phyloP scores from a whole-genome alignment of 2,797 vertebrate species.

The Chelidonichthys spinosus region DNA sequence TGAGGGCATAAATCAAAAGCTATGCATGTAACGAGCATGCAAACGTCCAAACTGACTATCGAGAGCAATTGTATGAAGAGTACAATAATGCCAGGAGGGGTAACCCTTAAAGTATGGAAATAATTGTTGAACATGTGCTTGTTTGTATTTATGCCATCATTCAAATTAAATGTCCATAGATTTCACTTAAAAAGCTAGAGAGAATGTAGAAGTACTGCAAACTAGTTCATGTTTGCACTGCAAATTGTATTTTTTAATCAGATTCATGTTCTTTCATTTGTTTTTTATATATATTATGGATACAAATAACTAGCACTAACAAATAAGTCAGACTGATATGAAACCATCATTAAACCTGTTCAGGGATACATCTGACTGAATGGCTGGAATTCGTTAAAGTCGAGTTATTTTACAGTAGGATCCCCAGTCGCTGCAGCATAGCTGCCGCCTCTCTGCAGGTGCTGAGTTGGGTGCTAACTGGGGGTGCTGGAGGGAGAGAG shows the following conservation, averaged over 20 bases:
- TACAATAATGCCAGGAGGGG: no score
- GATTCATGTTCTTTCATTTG: neutral
- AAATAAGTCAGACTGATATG: neutral
- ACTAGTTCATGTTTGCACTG: neutral
- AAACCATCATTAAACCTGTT: conserved; percentile 26
- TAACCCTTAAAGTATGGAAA: no score
- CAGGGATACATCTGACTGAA: conserved; percentile 7
- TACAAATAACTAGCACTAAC: neutral
- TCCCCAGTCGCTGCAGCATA: no score
- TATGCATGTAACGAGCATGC: no score
- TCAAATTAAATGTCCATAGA: neutral
- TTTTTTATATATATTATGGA: neutral
- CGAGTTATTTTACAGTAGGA: no score
- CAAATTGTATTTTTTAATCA: neutral
- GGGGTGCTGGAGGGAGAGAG: conserved; percentile 5
- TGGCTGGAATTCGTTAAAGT: neutral
- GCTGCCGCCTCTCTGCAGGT: no score
- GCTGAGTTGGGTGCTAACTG: neutral
- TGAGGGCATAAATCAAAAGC: no score
- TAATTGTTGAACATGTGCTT: neutral
- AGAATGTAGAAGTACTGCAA: neutral
- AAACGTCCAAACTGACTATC: no score
- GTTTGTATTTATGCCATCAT: neutral
- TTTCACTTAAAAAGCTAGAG: neutral
- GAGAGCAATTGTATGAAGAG: no score